Percentiles rank a stretch among this genome's conserved stretches.
These are phyloP conservation scores for Nemotelus pantherinus DNA, from an alignment of 2,888 invertebrate genomes.

Conservation along the genomic window DNA sequence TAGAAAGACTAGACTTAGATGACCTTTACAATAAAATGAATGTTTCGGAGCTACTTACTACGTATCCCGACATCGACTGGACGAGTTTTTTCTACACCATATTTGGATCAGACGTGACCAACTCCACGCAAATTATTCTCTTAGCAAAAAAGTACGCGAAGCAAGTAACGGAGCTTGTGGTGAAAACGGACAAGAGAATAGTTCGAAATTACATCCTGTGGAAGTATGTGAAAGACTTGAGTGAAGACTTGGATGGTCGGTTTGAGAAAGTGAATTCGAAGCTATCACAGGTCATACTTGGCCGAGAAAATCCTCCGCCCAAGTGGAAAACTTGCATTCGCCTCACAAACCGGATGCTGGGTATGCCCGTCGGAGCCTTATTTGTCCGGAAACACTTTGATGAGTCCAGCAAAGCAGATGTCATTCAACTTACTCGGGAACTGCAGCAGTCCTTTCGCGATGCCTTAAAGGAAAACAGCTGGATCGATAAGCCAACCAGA, in stretches of 20 bases:
- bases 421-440: constrained; percentile 88
- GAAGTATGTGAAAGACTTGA: constrained; percentile 49
- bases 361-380: constrained; percentile 75
- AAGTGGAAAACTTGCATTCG: constrained; percentile 89
- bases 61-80: constrained; percentile 52
- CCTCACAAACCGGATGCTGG: constrained; percentile 84
- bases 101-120: constrained; percentile 42
- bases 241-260: constrained; percentile 50
- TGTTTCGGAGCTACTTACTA: constrained; percentile 43
- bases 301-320: constrained; percentile 83
- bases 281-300: constrained; percentile 70
- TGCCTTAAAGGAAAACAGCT: constrained; percentile 81
- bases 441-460: constrained; percentile 84
- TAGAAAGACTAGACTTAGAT: constrained; percentile 44
- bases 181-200: constrained; percentile 45
- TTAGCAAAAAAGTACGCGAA: constrained; percentile 44
- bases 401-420: constrained; percentile 71
- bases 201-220: constrained; percentile 53
- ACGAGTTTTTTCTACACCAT: constrained; percentile 49
- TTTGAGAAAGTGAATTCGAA: constrained; percentile 48
- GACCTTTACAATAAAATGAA: constrained; percentile 49
- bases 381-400: constrained; percentile 68
- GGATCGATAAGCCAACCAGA: constrained; percentile 92
- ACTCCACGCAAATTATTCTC: constrained; percentile 46
- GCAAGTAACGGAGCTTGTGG: constrained; percentile 46